phyloP scores from a whole-genome alignment of 2,113 vertebrate species.

The Nerophis lumbriciformis region DNA sequence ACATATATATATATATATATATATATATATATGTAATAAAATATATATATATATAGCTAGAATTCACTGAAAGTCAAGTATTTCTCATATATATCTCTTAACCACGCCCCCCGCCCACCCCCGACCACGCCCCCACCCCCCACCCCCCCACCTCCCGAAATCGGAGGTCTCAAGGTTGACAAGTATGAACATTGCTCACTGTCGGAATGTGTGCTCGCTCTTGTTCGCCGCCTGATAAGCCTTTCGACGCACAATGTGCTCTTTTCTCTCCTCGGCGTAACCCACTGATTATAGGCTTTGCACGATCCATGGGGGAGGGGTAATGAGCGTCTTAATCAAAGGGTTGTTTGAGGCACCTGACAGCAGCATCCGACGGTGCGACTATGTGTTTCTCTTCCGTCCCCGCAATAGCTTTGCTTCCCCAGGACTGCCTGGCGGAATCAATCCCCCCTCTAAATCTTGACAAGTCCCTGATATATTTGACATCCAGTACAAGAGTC shows the following conservation, averaged over 20 bases:
- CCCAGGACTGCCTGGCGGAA: constrained; percentile 41
- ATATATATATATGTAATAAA: no score
- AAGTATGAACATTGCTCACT: constrained; percentile 62
- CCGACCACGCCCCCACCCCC: no score
- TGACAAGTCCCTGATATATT: constrained; percentile 57
- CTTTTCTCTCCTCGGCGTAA: constrained; percentile 24
- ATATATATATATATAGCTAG: no score
- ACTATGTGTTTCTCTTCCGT: constrained; percentile 12
- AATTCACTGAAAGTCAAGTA: no score
- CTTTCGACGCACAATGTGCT: constrained; percentile 42
- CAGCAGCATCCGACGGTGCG: constrained; percentile 39
- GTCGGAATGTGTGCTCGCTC: constrained; percentile 43
- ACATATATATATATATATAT: no score
- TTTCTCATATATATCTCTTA: no score
- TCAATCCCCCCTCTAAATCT: constrained; percentile 57
- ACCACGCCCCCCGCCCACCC: no score
- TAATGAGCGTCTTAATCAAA: constrained; percentile 59
- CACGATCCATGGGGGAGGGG: constrained; percentile 18
- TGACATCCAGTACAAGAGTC: constrained; percentile 24
- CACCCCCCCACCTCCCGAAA: no score
- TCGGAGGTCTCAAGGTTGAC: no score
- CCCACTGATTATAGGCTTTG: constrained; percentile 43
- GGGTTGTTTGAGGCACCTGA: constrained; percentile 55
- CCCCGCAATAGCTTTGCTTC: constrained; percentile 11
- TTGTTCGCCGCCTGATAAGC: constrained; percentile 51